Base-by-base conservation (phyloP, 2,797 vertebrate species). In the Garrulus glandarius region DNA sequence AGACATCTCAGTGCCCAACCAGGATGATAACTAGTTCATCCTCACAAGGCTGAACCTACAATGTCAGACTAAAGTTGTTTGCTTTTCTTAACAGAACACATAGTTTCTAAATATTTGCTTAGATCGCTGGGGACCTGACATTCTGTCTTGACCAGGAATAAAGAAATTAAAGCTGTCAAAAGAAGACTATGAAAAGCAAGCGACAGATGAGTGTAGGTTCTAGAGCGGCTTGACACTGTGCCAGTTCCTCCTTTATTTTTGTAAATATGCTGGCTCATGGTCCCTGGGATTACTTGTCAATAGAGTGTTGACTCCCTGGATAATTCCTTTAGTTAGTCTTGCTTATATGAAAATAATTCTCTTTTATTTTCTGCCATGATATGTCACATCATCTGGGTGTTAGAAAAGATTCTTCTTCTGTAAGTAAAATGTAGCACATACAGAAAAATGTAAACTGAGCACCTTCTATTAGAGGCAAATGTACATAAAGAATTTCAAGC, bases 171-270 rank as follows among this genome's bases (percentile, higher is more conserved):
- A 83, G 5, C 21, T 84, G 34, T 20, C 3, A 8, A 64, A 89
- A 81, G 29, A 63, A 24, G 24, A 68, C 0, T 0, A 30, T 29
- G 30, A 50, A 76, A 91, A 82, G 30, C 27, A 69, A 78, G 18
- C 0, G 0, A 55, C 19, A 65, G 59, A 50, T 1, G 4, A 70
- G 6, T 26, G 34, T 19, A 37, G 13, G 21, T 81, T 84, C 53
- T 61, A 43, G 43, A 57, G 37, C 0, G 0, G 37, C 21, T 86
- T 59, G 23, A 60, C 30, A 68, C 5, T 0, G 0, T 43, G 43
- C 6, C 43, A 57, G 12, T 29, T 79, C 36, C 50, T 59, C 30
- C 20, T 52, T 59, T 67, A 18, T 36, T 80, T 85, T 87, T 87
- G 46, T 56, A 44, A 94, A 90, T 37, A 19, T 1, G 1, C 30